Percentiles rank a stretch among this genome's conserved stretches.
phyloP scores from a whole-genome alignment of 2,113 vertebrate species.

The Pseudopipra pipra region DNA sequence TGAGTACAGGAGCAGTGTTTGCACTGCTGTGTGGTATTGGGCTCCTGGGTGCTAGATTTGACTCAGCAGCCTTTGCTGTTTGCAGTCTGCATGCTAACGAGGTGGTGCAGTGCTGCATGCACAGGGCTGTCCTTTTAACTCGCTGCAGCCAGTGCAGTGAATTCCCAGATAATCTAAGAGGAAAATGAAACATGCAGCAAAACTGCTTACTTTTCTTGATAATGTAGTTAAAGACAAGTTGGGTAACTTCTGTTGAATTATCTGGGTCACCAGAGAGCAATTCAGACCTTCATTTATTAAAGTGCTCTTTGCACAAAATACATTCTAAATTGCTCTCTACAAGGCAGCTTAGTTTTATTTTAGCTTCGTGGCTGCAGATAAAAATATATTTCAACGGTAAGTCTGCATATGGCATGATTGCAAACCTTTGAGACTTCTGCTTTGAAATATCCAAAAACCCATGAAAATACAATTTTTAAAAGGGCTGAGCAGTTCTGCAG shows the following conservation, averaged over 20 bases:
- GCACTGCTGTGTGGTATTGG: not conserved
- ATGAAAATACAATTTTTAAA: not conserved
- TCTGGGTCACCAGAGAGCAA: not conserved
- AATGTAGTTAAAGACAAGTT: not conserved
- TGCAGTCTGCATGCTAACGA: not conserved
- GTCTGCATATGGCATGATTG: not conserved
- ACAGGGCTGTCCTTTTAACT: not conserved
- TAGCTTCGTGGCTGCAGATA: not conserved
- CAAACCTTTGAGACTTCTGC: not conserved
- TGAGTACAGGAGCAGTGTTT: not conserved
- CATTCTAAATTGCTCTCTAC: not conserved
- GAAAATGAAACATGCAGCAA: not conserved
- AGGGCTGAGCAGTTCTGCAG: not conserved
- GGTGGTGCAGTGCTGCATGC: conserved; percentile 9
- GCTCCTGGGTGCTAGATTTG: conserved; percentile 1
- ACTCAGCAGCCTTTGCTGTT: conserved; percentile 21
- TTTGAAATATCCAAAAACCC: not conserved
- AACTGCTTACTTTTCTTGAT: not conserved
- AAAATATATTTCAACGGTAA: not conserved
- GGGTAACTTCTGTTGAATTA: not conserved
- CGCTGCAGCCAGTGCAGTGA: not conserved
- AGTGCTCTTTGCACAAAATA: conserved; percentile 26
- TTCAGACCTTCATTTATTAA: conserved; percentile 25
- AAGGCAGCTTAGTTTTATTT: conserved; percentile 35
- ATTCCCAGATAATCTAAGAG: not conserved